phyloP scores from a whole-genome alignment of 2,797 vertebrate genomes.

The Ctenochaetus hawaiiensis region DNA sequence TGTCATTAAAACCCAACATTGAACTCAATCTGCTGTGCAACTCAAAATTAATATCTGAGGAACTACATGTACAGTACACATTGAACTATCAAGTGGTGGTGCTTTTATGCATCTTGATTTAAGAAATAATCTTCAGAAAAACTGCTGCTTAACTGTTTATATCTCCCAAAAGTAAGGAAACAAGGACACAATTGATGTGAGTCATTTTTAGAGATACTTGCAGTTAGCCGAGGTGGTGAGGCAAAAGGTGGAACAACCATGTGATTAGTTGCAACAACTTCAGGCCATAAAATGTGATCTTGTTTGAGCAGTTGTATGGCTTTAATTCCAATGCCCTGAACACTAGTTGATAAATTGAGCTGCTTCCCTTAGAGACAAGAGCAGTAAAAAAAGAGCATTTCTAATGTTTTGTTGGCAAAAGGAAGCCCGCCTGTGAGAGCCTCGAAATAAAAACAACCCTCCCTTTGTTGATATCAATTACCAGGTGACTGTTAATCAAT shows the following conservation, averaged over 20 bases:
- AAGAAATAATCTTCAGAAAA: constrained; percentile 38
- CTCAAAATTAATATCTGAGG: constrained; percentile 36
- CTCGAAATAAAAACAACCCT: constrained; percentile 73
- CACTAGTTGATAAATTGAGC: constrained; percentile 79
- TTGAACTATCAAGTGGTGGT: neutral
- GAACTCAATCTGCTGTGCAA: constrained; percentile 33
- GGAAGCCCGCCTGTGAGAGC: constrained; percentile 50
- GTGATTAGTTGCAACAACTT: constrained; percentile 53
- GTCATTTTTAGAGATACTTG: constrained; percentile 39
- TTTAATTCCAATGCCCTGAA: constrained; percentile 77
- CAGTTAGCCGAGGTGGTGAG: constrained; percentile 21
- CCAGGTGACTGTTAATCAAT: constrained; percentile 97
- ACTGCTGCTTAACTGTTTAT: constrained; percentile 42
- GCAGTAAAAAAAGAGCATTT: constrained; percentile 63
- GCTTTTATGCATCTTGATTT: constrained; percentile 2
- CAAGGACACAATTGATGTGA: constrained; percentile 23
- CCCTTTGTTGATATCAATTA: constrained; percentile 93
- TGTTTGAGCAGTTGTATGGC: constrained; percentile 66
- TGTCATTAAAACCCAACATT: constrained; percentile 31
- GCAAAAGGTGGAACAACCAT: constrained; percentile 27
- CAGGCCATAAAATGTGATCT: constrained; percentile 60
- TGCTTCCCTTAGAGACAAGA: constrained; percentile 69
- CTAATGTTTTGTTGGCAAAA: constrained; percentile 65
- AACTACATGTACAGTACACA: constrained; percentile 18
- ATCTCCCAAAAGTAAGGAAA: constrained; percentile 22